Evolutionary conservation across 2,113 vertebrate genomes (phyloP).

Genomic region (Psettodes erumei): DNA sequence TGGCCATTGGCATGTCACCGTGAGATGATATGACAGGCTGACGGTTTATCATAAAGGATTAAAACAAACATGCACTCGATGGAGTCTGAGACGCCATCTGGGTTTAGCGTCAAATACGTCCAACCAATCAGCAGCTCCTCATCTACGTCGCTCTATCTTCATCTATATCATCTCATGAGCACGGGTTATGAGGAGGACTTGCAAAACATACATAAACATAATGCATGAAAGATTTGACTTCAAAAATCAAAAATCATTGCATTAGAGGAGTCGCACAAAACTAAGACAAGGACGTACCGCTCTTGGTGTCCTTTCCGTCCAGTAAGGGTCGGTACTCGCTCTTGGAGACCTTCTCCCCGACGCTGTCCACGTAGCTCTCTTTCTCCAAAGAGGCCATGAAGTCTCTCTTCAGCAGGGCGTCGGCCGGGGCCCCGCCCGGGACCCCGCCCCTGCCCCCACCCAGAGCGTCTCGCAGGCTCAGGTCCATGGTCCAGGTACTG

Average conservation of each 20-base stretch:
- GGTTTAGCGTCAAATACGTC: conserved; percentile 15
- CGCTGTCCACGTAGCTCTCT: conserved; percentile 90
- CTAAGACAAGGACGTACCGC: conserved; percentile 66
- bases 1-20: conserved; percentile 24
- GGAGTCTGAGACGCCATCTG: conserved; percentile 1
- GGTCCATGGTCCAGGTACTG: conserved; percentile 83
- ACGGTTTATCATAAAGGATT: conserved; percentile 26
- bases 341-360: conserved; percentile 91
- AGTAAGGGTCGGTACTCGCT: conserved; percentile 92
- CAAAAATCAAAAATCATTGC: conserved; percentile 4
- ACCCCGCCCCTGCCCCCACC: conserved; percentile 80
- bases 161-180: background rate
- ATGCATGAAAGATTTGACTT: background rate
- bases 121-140: conserved; percentile 13
- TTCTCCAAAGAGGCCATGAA: conserved; percentile 90
- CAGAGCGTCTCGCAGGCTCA: conserved; percentile 92
- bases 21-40: conserved; percentile 25
- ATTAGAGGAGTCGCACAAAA: too few species aligned
- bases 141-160: background rate
- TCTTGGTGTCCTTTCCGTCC: conserved; percentile 85
- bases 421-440: conserved; percentile 81
- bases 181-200: too few species aligned
- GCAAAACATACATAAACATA: too few species aligned
- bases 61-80: background rate
- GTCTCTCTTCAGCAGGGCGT: conserved; percentile 88